phyloP scores from a whole-genome alignment of 2,113 vertebrate species.

The Passer domesticus region DNA sequence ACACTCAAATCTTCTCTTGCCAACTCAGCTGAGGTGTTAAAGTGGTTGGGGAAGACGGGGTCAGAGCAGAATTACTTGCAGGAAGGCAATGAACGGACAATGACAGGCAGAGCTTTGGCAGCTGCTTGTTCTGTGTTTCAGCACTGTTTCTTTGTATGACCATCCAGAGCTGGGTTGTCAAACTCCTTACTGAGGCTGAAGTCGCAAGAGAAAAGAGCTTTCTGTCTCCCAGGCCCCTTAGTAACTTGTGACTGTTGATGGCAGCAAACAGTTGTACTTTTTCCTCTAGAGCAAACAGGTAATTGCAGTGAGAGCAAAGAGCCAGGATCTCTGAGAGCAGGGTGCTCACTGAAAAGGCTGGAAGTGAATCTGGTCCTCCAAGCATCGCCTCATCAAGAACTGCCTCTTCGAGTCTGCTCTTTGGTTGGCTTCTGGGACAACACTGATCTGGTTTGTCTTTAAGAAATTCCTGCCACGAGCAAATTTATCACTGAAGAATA shows the following conservation, averaged over 20 bases:
- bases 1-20: not conserved
- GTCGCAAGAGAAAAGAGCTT: not conserved
- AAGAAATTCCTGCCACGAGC: not conserved
- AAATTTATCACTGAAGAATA: not conserved
- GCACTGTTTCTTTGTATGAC: not conserved
- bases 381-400: not conserved
- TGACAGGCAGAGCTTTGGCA: not conserved
- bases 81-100: not conserved
- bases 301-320: not conserved
- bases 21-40: not conserved
- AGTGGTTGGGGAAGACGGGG: not conserved
- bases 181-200: not conserved
- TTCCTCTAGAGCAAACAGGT: not conserved
- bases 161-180: not conserved
- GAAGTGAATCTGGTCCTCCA: not conserved
- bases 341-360: not conserved
- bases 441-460: not conserved
- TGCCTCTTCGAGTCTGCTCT: not conserved
- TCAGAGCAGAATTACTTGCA: not conserved
- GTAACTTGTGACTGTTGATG: not conserved
- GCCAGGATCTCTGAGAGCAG: not conserved
- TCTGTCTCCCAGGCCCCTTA: not conserved
- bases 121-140: rapidly evolving
- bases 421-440: not conserved
- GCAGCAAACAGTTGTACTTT: not conserved